Evolutionary conservation across 2,888 invertebrate genomes (phyloP).

Genomic region (Cerastoderma edule): DNA sequence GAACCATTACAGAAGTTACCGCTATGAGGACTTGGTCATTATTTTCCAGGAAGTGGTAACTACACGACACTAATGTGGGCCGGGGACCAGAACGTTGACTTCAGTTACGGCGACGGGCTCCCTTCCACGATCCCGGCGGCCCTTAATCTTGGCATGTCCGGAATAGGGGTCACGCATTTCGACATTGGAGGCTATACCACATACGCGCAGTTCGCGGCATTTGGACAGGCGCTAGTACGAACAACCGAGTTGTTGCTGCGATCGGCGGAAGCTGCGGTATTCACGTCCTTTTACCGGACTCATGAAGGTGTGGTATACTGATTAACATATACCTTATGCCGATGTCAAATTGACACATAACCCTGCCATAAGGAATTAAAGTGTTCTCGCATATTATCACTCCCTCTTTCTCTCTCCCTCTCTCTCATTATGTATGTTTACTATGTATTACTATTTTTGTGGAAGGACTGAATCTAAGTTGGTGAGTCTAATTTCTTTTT

Average conservation of each 20-base stretch:
- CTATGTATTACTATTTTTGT: too few species aligned
- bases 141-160: conserved; percentile 74
- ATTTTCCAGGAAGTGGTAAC: conserved; percentile 66
- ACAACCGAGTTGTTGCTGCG: conserved; percentile 75
- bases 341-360: not conserved
- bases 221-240: conserved; percentile 65
- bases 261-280: conserved; percentile 78
- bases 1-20: too few species aligned
- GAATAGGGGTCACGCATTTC: conserved; percentile 79
- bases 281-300: conserved; percentile 77
- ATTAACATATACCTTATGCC: not conserved
- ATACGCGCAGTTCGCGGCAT: conserved; percentile 47
- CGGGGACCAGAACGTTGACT: conserved; percentile 82
- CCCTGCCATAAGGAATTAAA: not conserved
- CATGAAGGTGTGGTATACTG: conserved; percentile 73
- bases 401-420: not conserved
- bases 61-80: conserved; percentile 79
- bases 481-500: too few species aligned
- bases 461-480: too few species aligned
- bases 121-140: conserved; percentile 77
- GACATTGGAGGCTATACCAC: conserved; percentile 81
- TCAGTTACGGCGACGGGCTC: conserved; percentile 74
- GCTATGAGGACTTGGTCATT: too few species aligned
- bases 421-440: not conserved
- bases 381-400: not conserved